A percentile compares a stretch with the other conserved stretches of the same genome.
phyloP scores from a whole-genome alignment of 2,888 invertebrate genomes.

The Linyphia triangularis region DNA sequence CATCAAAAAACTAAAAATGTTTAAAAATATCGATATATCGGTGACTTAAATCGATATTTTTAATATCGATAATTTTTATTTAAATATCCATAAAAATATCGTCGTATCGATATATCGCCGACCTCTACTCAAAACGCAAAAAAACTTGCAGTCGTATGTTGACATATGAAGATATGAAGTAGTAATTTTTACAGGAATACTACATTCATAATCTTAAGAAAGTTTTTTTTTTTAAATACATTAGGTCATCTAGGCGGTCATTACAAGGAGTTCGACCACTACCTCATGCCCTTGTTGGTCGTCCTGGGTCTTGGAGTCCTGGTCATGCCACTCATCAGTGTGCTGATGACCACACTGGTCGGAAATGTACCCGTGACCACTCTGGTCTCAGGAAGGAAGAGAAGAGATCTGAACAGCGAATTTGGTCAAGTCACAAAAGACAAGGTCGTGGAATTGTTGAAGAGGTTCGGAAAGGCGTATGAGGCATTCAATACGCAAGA shows the following conservation, averaged over 20 bases:
- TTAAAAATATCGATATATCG: too few relatives aligned
- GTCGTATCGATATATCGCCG: too few relatives aligned
- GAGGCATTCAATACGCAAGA: constrained; percentile 40
- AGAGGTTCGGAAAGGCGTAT: constrained; percentile 45
- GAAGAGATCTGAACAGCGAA: constrained; percentile 16
- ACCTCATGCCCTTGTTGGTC: constrained; percentile 74
- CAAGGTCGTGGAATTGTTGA: constrained; percentile 40
- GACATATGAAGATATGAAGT: too few relatives aligned
- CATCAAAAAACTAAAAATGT: too few relatives aligned
- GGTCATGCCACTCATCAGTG: constrained; percentile 74
- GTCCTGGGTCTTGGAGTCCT: constrained; percentile 76
- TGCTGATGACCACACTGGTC: constrained; percentile 76
- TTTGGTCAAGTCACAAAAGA: background rate
- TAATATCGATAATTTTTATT: too few relatives aligned
- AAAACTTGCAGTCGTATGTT: too few relatives aligned
- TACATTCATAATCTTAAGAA: too few relatives aligned
- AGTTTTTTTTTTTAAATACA: too few relatives aligned
- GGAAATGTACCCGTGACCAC: constrained; percentile 72
- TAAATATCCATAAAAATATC: too few relatives aligned
- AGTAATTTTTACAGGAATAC: too few relatives aligned
- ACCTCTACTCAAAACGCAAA: too few relatives aligned
- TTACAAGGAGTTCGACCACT: constrained; percentile 69
- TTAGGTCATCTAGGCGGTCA: constrained; percentile 20
- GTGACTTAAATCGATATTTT: too few relatives aligned
- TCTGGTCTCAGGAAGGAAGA: constrained; percentile 60